Evolutionary conservation across 2,797 vertebrate genomes (phyloP).

Genomic region (Catamblyrhynchus diadema): DNA sequence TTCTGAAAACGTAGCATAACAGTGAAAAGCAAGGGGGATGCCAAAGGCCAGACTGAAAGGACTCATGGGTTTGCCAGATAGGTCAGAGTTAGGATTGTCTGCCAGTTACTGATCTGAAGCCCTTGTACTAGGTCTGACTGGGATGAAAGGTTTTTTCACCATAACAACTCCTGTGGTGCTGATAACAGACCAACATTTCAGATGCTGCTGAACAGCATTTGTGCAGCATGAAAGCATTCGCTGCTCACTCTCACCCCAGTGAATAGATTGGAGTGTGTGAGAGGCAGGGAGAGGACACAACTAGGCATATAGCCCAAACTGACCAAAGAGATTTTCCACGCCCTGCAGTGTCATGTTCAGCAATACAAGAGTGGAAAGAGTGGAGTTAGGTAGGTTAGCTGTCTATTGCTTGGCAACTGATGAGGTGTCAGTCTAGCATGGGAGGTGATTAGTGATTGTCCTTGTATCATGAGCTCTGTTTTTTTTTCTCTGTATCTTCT

Average conservation of each 20-base stretch:
- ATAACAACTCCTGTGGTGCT: background rate
- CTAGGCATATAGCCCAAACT: background rate
- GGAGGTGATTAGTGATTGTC: background rate
- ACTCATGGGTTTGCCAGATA: background rate
- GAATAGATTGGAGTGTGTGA: fast-evolving
- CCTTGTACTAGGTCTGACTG: background rate
- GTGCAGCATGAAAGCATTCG: background rate
- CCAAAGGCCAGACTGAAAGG: background rate
- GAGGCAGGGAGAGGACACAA: background rate
- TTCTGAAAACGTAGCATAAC: background rate
- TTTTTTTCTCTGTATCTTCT: background rate
- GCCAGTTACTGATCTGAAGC: background rate
- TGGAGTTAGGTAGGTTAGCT: background rate
- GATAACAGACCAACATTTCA: background rate
- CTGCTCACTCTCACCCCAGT: background rate
- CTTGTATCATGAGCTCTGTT: background rate
- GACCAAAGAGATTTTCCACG: background rate
- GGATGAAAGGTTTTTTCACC: background rate
- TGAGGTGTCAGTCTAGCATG: background rate
- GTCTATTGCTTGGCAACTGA: fast-evolving
- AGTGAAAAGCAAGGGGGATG: background rate
- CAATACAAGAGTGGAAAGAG: background rate
- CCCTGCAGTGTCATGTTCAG: background rate
- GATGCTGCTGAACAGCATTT: background rate
- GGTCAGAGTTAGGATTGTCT: background rate